Evolutionary conservation across 2,888 invertebrate species (phyloP).

Genomic region (Trissolcus brochymenae): DNA sequence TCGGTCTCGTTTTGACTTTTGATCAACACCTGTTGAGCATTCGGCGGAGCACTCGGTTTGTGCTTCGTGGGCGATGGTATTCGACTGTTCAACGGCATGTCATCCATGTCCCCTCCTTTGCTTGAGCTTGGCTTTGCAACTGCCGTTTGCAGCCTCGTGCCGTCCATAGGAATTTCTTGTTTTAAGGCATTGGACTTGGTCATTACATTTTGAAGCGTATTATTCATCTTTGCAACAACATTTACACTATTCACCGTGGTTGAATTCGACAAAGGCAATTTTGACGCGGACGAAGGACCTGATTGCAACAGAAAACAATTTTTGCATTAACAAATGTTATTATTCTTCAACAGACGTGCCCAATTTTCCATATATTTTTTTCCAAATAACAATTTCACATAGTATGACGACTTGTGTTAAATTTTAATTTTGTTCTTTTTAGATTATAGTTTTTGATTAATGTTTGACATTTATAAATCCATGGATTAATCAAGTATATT

Average conservation of each 20-base stretch:
- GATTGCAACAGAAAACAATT: slow-evolving; percentile 11
- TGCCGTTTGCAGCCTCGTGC: slow-evolving; percentile 60
- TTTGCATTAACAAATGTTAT: not conserved
- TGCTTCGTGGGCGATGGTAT: slow-evolving; percentile 74
- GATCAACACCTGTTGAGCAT: slow-evolving; percentile 65
- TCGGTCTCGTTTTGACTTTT: slow-evolving; percentile 71
- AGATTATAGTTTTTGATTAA: no score
- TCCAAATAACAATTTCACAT: no score
- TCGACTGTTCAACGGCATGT: slow-evolving; percentile 74
- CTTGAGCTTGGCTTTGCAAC: slow-evolving; percentile 69
- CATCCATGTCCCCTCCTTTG: slow-evolving; percentile 72
- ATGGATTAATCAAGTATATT: no score
- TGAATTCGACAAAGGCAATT: slow-evolving; percentile 72
- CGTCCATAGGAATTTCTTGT: slow-evolving; percentile 67
- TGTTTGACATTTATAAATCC: no score
- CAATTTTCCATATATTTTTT: no score
- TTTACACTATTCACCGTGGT: slow-evolving; percentile 69
- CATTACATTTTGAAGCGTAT: slow-evolving; percentile 69
- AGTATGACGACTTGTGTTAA: not conserved
- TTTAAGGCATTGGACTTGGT: slow-evolving; percentile 73
- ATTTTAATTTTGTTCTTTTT: no score
- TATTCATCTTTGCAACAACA: slow-evolving; percentile 70
- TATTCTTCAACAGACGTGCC: not conserved
- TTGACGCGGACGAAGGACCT: slow-evolving; percentile 68
- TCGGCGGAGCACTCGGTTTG: slow-evolving; percentile 67